Conservation (phyloP, 2,888 invertebrate species). For the Anorthoa munda region DNA sequence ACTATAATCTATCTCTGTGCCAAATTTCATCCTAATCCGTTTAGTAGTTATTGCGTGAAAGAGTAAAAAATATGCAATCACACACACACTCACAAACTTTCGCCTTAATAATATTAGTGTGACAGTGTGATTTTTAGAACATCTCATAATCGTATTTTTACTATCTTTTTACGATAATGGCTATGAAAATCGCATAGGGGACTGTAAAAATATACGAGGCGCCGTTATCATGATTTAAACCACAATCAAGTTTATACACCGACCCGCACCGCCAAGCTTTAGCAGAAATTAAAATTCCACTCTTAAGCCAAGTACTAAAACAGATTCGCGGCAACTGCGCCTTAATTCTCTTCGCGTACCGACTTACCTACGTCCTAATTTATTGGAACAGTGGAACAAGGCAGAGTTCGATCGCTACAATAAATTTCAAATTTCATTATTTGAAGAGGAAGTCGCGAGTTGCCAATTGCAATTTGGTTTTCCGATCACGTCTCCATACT, state of each 20-base stretch:
- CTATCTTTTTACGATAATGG: slow-evolving; percentile 14
- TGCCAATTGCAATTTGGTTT: slow-evolving; percentile 87
- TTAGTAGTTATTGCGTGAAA: too few species aligned
- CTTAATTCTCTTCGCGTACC: slow-evolving; percentile 77
- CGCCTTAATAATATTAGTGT: too few species aligned
- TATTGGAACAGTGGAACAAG: slow-evolving; percentile 82
- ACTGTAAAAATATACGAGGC: slow-evolving; percentile 33
- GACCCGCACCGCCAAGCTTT: slow-evolving; percentile 50
- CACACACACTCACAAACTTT: too few species aligned
- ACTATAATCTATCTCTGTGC: too few species aligned
- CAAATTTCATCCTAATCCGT: too few species aligned
- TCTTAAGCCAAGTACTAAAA: slow-evolving; percentile 70
- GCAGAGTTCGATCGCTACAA: slow-evolving; percentile 84
- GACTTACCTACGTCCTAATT: slow-evolving; percentile 81
- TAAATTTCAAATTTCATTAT: slow-evolving; percentile 90
- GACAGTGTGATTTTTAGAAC: slow-evolving; percentile 14
- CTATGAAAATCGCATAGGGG: slow-evolving; percentile 20
- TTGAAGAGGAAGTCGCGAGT: slow-evolving; percentile 89
- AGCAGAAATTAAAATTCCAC: slow-evolving; percentile 72
- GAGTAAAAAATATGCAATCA: too few species aligned
- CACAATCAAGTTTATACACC: slow-evolving; percentile 39
- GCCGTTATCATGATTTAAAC: slow-evolving; percentile 43
- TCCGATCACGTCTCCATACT: slow-evolving; percentile 89
- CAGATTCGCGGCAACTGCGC: slow-evolving; percentile 72
- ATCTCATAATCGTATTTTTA: slow-evolving; percentile 16